Conservation (phyloP, 1,140 invertebrate species). For the Temnothorax curvispinosus region DNA sequence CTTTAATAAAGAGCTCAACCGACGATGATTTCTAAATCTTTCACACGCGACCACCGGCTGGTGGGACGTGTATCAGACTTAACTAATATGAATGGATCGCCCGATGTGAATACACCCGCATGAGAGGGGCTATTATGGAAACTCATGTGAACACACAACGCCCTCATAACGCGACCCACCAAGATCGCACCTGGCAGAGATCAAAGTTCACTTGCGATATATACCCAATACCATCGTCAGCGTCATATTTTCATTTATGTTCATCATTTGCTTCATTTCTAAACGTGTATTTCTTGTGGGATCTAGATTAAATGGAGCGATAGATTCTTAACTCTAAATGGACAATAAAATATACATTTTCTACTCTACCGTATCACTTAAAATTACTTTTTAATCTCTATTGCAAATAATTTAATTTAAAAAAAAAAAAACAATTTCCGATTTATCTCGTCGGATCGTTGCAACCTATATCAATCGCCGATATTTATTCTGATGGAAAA, state of each 20-base stretch:
- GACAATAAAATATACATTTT: not conserved
- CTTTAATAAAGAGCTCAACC: constrained; percentile 56
- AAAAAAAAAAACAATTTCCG: not conserved
- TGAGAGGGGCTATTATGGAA: constrained; percentile 71
- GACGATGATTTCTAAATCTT: constrained; percentile 59
- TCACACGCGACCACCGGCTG: constrained; percentile 53
- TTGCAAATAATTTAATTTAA: not conserved
- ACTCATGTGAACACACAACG: constrained; percentile 74
- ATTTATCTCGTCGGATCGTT: not conserved
- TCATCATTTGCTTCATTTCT: not conserved
- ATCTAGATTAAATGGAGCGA: not conserved
- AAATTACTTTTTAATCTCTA: not conserved
- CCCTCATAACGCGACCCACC: constrained; percentile 70
- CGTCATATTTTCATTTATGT: not conserved
- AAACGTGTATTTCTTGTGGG: not conserved
- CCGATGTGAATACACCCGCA: constrained; percentile 76
- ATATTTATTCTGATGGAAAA: not conserved
- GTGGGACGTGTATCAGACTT: constrained; percentile 66
- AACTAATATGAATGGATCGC: constrained; percentile 71
- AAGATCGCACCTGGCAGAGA: constrained; percentile 69
- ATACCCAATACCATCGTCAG: not conserved
- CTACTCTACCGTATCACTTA: not conserved
- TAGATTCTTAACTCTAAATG: not conserved
- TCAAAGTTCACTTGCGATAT: constrained; percentile 60
- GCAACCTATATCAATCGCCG: not conserved